These are phyloP conservation scores for Scaptodrosophila lebanonensis DNA, from an alignment of 1,140 invertebrate genomes.

Conservation along the genomic window DNA sequence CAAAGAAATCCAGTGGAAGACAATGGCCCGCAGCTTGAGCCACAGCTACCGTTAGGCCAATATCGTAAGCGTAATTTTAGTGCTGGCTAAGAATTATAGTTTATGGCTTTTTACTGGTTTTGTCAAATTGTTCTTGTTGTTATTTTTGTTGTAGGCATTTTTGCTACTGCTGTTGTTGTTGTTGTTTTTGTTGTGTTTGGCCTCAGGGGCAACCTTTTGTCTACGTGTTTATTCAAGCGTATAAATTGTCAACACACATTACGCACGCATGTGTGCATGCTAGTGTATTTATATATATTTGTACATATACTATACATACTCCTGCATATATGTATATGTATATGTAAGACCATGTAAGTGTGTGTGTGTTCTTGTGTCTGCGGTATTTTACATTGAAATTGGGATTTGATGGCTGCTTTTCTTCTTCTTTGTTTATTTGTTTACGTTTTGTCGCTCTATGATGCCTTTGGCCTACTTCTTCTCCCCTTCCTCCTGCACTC, in stretches of 20 bases:
- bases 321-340: no score
- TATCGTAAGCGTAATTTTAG: conserved; percentile 43
- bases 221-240: conserved; percentile 33
- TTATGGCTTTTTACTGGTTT: conserved; percentile 62
- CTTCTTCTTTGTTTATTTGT: conserved; percentile 56
- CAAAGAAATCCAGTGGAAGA: conserved; percentile 42
- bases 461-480: conserved; percentile 9
- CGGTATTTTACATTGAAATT: conserved; percentile 61
- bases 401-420: conserved; percentile 56
- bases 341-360: no score
- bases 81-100: conserved; percentile 61
- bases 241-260: conserved; percentile 67
- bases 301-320: no score
- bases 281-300: no score
- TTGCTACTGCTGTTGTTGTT: conserved; percentile 9
- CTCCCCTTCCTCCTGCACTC: conserved; percentile 16
- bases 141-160: conserved; percentile 3
- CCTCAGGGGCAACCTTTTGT: conserved; percentile 52
- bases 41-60: conserved; percentile 14
- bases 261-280: conserved; percentile 14
- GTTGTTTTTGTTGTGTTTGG: background rate
- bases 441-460: conserved; percentile 31
- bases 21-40: conserved; percentile 17
- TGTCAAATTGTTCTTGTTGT: conserved; percentile 55
- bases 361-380: conserved; percentile 13